A percentile compares a stretch with the other conserved stretches of the same genome.
These are phyloP conservation scores for Ganaspis brasiliensis DNA, from an alignment of 2,888 invertebrate species.

Conservation along the genomic window DNA sequence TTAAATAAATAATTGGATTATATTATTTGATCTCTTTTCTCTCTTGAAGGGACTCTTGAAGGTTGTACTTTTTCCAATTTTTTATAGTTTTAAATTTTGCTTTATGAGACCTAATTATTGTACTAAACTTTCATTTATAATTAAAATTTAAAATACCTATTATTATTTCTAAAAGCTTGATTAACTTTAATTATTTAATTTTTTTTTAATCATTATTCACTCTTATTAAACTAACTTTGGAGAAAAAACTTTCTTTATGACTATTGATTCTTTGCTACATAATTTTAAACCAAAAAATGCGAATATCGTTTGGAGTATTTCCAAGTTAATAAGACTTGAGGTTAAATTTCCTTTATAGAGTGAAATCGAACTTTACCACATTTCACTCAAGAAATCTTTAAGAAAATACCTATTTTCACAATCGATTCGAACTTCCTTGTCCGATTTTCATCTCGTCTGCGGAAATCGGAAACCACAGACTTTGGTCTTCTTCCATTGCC, in stretches of 20 bases:
- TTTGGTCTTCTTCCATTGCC: conserved; percentile 61
- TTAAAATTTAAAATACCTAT: too few relatives aligned
- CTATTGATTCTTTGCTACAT: not conserved
- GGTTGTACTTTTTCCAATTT: too few relatives aligned
- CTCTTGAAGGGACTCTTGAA: too few relatives aligned
- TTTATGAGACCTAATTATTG: too few relatives aligned
- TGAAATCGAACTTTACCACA: conserved; percentile 23
- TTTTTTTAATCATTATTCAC: too few relatives aligned
- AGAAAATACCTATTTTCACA: conserved; percentile 35
- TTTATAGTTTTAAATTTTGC: too few relatives aligned
- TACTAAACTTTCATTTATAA: too few relatives aligned
- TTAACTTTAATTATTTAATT: too few relatives aligned
- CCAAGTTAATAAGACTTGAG: not conserved
- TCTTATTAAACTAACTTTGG: too few relatives aligned
- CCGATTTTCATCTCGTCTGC: conserved; percentile 63
- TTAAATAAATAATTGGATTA: too few relatives aligned
- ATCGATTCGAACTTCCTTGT: conserved; percentile 45
- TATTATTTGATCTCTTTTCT: too few relatives aligned
- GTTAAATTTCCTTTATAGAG: conserved; percentile 6
- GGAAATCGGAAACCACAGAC: conserved; percentile 65
- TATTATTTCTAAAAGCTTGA: too few relatives aligned
- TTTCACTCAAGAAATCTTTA: conserved; percentile 25
- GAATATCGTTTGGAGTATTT: conserved; percentile 13
- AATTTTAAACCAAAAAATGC: not conserved
- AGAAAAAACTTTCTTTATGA: not conserved